Conservation (phyloP, 2,888 invertebrate genomes). For the Oscheius sp. region DNA sequence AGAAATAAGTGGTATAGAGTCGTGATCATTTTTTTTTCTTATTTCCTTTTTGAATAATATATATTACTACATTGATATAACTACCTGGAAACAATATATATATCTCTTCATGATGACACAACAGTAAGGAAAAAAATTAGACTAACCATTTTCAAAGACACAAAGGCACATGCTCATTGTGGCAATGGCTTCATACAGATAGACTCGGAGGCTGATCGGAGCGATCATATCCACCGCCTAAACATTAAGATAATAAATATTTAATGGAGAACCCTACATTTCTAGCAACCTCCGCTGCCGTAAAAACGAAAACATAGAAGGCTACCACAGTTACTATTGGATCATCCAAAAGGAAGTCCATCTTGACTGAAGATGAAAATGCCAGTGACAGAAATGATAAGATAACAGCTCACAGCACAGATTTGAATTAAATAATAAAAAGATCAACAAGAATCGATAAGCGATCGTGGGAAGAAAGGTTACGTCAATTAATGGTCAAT, state of each 20-base stretch:
- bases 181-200: constrained; percentile 50
- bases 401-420: background rate
- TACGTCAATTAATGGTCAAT: background rate
- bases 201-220: constrained; percentile 31
- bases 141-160: constrained; percentile 67
- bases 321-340: constrained; percentile 41
- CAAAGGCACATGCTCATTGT: constrained; percentile 68
- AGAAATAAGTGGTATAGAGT: too few species aligned
- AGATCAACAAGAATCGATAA: background rate
- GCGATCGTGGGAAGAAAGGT: background rate
- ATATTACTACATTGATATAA: too few species aligned
- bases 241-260: background rate
- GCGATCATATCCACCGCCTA: constrained; percentile 39
- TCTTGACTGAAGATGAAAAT: constrained; percentile 5
- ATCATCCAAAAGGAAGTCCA: constrained; percentile 13
- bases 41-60: too few species aligned
- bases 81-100: too few species aligned
- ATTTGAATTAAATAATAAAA: background rate
- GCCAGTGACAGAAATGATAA: too few species aligned
- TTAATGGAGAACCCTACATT: constrained; percentile 32
- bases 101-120: too few species aligned
- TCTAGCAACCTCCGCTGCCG: constrained; percentile 38
- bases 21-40: too few species aligned
- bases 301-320: constrained; percentile 40
- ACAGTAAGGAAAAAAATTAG: background rate